Evolutionary conservation across 2,797 vertebrate species (phyloP), one percentile per base, ranked within the genome.

Genomic region (Falco novaeseelandiae): DNA sequence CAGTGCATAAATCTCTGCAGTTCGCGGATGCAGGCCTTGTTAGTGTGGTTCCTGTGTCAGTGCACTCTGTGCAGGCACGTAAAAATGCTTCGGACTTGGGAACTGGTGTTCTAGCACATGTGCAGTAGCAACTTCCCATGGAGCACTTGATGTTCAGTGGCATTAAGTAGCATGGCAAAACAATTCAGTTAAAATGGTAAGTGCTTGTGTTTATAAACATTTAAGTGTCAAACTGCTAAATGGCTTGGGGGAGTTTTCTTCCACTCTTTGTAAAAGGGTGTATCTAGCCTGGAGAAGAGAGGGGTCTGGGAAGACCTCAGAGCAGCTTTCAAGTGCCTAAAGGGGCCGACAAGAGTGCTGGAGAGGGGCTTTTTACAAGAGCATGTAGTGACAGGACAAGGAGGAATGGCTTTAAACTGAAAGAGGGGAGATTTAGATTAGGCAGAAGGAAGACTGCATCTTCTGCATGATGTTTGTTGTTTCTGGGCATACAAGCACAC

Each of bases 151-250:
- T 96, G 94, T 44, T 91, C 93, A 88, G 96, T 97, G 96, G 92
- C 96, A 95, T 96, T 95, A 93, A 96, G 49, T 76, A 52, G 38
- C 3, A 2, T 79, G 84, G 81, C 89, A 94, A 71, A 90, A 61
- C 34, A 93, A 83, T 85, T 92, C 59, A 9, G 66, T 87, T 89
- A 3, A 89, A 96, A 96, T 96, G 93, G 88, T 83, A 92, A 88
- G 65, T 71, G 86, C 72, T 54, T 95, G 51, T 83, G 58, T 93
- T 89, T 84, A 25, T 89, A 94, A 92, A 91, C 81, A n/a, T 23
- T 10, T 26, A 77, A 93, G 91, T 88, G 91, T 94, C 88, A 92
- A 70, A 83, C 36, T 79, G 79, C 63, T 69, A 17, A 34, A 48
- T 55, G 14, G 40, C 96, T 54, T 16, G 40, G 18, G 62, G 90